Evolutionary conservation across 2,797 vertebrate species (phyloP), one percentile per base, ranked within the genome.

Genomic region (Apodemus agrarius): DNA sequence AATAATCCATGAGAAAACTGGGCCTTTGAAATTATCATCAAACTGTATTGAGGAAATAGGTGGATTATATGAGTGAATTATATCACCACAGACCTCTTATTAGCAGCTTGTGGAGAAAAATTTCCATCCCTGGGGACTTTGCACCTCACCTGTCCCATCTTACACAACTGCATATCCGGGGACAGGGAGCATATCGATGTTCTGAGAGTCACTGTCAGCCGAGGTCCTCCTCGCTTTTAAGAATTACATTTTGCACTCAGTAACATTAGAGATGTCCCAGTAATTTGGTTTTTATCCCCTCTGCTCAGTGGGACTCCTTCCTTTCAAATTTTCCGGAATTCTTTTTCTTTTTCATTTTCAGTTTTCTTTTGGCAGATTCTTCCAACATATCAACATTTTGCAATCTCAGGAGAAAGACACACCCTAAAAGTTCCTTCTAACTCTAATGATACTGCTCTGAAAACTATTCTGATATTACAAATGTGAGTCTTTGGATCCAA

Each of bases 331-430:
- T 83, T 37, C 74, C 88, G 19, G 12, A 37, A 76, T 88, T 29
- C 17, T 19, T 83, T 61, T 52, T 75, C 17, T 57, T 54, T 78
- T 82, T 92, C 31, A 26, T 89, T 43, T 31, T 86, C 79, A 79
- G 82, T 82, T 86, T 96, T 24, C 9, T 76, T 9, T 67, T 79
- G 59, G 75, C 13, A 65, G 46, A 63, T 69, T 54, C 22, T n/a
- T 85, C 10, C 59, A 49, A 85, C 1, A 57, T 91, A 40, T 67
- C 61, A 89, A 57, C 85, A 89, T 67, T 63, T 85, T 82, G 83
- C 0, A 90, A 79, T 82, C 95, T 86, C 69, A 93, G 92, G 80
- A 49, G 57, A 93, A 90, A 92, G 76, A 72, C 75, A 82, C 1
- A 72, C 14, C 13, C 74, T 74, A 26, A 46, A 59, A 74, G 46